Evolutionary conservation across 2,888 invertebrate species (phyloP), one percentile per base, ranked within the genome.

Genomic region (Pachymerium ferrugineum): DNA sequence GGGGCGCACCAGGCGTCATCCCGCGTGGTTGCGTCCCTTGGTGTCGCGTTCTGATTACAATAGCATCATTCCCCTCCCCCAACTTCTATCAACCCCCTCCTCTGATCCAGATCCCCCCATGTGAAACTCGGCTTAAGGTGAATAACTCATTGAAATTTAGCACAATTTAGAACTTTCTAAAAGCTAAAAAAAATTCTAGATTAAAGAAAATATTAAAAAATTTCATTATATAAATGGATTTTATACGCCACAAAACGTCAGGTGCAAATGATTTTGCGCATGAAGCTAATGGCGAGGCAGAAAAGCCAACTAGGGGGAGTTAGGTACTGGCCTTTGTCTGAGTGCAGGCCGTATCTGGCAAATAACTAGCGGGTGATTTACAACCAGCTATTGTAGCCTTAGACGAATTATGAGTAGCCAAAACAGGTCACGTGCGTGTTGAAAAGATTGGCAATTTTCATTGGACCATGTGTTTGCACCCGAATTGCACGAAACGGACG

Each of bases 351-450:
- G 47, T 47, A 22, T 47, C 47, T 47, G 47, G 47, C 47, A 47
- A 47, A 47, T 47, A 47, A 47, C 47, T 47, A 47, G 47, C 47
- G 47, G 47, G 47, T 47, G 47, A 47, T 47, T 47, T 47, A 47
- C 47, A 19, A 10, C 19, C 19, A 22, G 19, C 19, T 19, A 47
- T 47, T 47, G 47, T 47, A 19, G 19, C 47, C 47, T 3, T 19
- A n/a, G 47, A 10, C 47, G 47, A 47, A 19, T 47, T 47, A 47
- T 47, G 19, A 47, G 47, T 19, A 14, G 38, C 38, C 5, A 4
- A n/a, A 38, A 38, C 38, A 38, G 38, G 4, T 47, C 47, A 47
- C 47, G 47, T 47, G 38, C 16, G 16, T 12, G 47, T n/a, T 19
- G 19, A 22, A 6, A 3, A 3, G 5, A 38, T 6, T 38, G 38